Evolutionary conservation across 2,113 vertebrate genomes (phyloP).

Genomic region (Ageneiosus marmoratus): DNA sequence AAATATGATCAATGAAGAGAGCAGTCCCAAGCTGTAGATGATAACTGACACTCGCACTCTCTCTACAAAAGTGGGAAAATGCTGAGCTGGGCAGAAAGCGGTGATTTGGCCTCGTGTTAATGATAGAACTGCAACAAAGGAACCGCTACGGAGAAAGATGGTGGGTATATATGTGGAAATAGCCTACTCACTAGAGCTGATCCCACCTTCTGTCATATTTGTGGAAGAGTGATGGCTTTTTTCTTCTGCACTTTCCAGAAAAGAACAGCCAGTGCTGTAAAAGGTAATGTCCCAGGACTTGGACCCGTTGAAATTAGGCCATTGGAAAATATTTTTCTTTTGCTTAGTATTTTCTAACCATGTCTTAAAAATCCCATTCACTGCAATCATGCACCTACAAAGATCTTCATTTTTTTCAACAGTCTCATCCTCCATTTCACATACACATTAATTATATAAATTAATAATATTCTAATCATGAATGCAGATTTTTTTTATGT

Average conservation of each 20-base stretch:
- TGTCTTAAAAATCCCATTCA: neutral
- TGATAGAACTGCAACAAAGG: slow-evolving; percentile 9
- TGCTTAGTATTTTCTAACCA: neutral
- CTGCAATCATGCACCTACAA: no score
- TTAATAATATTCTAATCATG: neutral
- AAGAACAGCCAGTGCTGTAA: neutral
- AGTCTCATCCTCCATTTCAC: neutral
- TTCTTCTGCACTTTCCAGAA: neutral
- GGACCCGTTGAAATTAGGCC: neutral
- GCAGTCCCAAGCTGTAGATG: slow-evolving; percentile 49
- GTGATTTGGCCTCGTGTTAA: slow-evolving; percentile 51
- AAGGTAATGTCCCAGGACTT: neutral
- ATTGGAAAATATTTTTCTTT: neutral
- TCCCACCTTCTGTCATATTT: slow-evolving; percentile 20
- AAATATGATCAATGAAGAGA: slow-evolving; percentile 56
- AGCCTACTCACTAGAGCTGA: neutral
- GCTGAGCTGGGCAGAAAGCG: slow-evolving; percentile 57
- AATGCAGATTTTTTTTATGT: neutral
- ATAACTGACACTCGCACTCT: slow-evolving; percentile 52
- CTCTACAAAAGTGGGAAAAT: slow-evolving; percentile 41
- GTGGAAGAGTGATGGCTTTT: slow-evolving; percentile 7
- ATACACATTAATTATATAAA: neutral
- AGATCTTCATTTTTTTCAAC: neutral
- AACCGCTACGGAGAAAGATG: slow-evolving; percentile 30
- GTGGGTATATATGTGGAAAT: slow-evolving; percentile 20